These are phyloP conservation scores for Polylopha cassiicola DNA, from an alignment of 2,888 invertebrate genomes.

Conservation along the genomic window DNA sequence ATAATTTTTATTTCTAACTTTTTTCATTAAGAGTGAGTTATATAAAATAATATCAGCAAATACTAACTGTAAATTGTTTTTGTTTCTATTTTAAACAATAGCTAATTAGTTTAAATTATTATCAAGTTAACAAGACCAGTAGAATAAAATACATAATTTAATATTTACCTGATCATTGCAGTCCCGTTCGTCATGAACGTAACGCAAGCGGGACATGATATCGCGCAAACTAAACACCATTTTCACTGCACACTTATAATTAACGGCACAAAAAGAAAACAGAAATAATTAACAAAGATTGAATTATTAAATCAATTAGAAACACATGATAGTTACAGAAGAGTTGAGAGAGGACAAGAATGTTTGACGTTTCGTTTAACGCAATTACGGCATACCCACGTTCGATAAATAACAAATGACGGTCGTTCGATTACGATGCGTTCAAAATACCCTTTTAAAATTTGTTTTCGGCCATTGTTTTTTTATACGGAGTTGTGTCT, in stretches of 20 bases:
- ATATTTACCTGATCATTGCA: constrained; percentile 34
- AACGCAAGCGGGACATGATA: constrained; percentile 57
- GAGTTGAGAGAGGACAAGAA: constrained; percentile 23
- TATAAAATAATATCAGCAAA: no score
- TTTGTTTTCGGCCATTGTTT: background rate
- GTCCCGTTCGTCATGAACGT: constrained; percentile 58
- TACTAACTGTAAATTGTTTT: no score
- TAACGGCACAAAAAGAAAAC: constrained; percentile 26
- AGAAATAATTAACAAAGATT: constrained; percentile 23
- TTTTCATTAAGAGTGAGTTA: no score
- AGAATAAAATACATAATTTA: constrained; percentile 11
- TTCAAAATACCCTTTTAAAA: constrained; percentile 1
- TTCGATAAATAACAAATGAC: constrained; percentile 28
- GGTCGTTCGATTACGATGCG: constrained; percentile 4
- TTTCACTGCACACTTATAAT: constrained; percentile 32
- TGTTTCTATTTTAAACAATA: no score
- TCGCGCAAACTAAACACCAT: constrained; percentile 67
- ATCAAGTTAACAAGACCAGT: no score
- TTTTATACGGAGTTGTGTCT: background rate
- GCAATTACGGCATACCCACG: constrained; percentile 26
- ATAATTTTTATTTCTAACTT: no score
- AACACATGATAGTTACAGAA: constrained; percentile 31
- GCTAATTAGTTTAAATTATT: no score
- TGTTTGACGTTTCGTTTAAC: constrained; percentile 21
- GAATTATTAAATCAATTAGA: constrained; percentile 25